Evolutionary conservation across 2,113 vertebrate genomes (phyloP), one percentile per base, ranked within the genome.

Genomic region (Sclerurus mexicanus): DNA sequence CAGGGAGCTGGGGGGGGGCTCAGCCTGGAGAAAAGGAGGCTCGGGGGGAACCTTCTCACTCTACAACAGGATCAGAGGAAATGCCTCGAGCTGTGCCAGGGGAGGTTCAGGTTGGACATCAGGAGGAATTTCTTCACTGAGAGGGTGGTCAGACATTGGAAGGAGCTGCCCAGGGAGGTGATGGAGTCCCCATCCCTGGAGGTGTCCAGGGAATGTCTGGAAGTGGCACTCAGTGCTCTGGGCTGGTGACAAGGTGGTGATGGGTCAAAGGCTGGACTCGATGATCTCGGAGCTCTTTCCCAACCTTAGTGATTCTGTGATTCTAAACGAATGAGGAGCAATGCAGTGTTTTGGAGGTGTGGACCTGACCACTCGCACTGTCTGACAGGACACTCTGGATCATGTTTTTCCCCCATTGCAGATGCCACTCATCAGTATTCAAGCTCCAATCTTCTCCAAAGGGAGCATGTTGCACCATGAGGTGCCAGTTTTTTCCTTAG

Each of bases 351-450:
- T 37, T 63, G 21, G 80, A 94, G 44, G 40, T 16, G 46, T 59
- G 39, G 62, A 55, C 17, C 47, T 67, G 52, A 73, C 30, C 25
- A 12, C 7, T 63, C 56, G 12, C 62, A 31, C 40, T 7, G 37
- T 69, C 50, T 42, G 72, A 21, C 59, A 80, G 91, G 68, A 78
- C 72, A 24, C 60, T 47, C 58, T 15, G 40, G 52, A 10, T 28
- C 2, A 1, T 5, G 1, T 31, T 79, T 31, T 79, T 78, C 66
- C 74, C 84, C 73, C 77, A 7, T 31, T 84, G 56, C 63, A 82
- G 74, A 77, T 31, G n/a, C 63, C 78, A 64, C 52, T 86, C 60
- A 89, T 82, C 84, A 87, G 42, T 28, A 94, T 89, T 77, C 94
- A 90, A 39, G 33, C 35, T 77, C 59, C 83, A 77, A 4, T 39